Evolutionary conservation across 2,888 invertebrate genomes (phyloP).

Genomic region (Glaucopsyche alexis): DNA sequence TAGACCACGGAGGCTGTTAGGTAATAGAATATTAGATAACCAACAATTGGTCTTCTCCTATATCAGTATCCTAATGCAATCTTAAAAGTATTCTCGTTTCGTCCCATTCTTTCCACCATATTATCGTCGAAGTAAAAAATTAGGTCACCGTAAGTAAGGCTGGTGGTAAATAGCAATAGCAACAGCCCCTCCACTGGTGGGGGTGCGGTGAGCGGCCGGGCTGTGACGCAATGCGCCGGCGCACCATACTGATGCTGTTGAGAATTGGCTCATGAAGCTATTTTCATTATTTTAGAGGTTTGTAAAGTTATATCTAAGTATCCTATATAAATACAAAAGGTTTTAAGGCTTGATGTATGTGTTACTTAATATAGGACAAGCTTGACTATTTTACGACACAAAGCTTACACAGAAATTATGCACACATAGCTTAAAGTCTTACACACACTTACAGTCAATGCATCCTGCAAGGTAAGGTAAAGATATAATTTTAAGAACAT

Average conservation of each 20-base stretch:
- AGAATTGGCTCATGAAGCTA: constrained; percentile 45
- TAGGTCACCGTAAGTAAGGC: constrained; percentile 3
- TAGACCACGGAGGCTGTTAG: too few relatives aligned
- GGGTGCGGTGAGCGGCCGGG: constrained; percentile 65
- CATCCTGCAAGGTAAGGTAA: too few relatives aligned
- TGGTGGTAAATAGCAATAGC: constrained; percentile 42
- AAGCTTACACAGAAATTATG: too few relatives aligned
- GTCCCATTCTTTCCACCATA: background rate
- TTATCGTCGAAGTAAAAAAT: constrained; percentile 6
- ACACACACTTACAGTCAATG: too few relatives aligned
- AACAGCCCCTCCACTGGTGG: constrained; percentile 50
- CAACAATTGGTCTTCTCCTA: too few relatives aligned
- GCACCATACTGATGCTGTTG: constrained; percentile 43
- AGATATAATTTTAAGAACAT: too few relatives aligned
- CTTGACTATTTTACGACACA: too few relatives aligned
- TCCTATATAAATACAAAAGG: too few relatives aligned
- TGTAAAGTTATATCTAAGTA: background rate
- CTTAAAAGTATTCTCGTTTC: background rate
- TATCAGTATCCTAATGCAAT: background rate
- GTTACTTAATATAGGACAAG: too few relatives aligned
- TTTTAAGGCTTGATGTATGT: too few relatives aligned
- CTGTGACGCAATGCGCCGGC: constrained; percentile 63
- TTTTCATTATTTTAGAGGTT: background rate
- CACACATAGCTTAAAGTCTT: too few relatives aligned
- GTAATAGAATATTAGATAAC: too few relatives aligned